Percentiles rank a stretch among this genome's conserved stretches.
Evolutionary conservation across 2,797 vertebrate genomes (phyloP).

Genomic region (Tiaroga cobitis): DNA sequence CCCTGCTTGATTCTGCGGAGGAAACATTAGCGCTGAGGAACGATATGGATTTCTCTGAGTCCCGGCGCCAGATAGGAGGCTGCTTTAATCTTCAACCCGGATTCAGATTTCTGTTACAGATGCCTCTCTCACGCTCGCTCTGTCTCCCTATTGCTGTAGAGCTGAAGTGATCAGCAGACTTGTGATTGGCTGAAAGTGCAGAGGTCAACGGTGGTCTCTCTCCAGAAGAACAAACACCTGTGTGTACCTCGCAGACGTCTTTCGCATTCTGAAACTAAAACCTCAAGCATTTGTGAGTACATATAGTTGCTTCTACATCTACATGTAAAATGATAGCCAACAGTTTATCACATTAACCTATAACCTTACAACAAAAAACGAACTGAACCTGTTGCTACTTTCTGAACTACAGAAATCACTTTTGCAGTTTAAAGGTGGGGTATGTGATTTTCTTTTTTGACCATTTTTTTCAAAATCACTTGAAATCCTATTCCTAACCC

Average conservation of each 20-base stretch:
- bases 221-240: slow-evolving; percentile 43
- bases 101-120: slow-evolving; percentile 55
- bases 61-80: slow-evolving; percentile 63
- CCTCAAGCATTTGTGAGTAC: slow-evolving; percentile 21
- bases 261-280: slow-evolving; percentile 39
- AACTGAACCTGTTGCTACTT: background rate
- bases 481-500: too few relatives aligned
- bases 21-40: slow-evolving; percentile 69
- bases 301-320: slow-evolving; percentile 2
- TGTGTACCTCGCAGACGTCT: slow-evolving; percentile 23
- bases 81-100: slow-evolving; percentile 68
- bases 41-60: slow-evolving; percentile 66
- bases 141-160: slow-evolving; percentile 37
- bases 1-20: slow-evolving; percentile 66
- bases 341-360: background rate
- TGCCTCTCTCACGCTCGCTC: slow-evolving; percentile 51
- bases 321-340: slow-evolving; percentile 36
- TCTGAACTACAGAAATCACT: background rate
- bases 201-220: slow-evolving; percentile 54
- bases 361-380: background rate
- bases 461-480: too few relatives aligned
- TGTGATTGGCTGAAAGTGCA: slow-evolving; percentile 57
- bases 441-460: too few relatives aligned
- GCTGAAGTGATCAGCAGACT: slow-evolving; percentile 41
- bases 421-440: background rate